phyloP scores from a whole-genome alignment of 2,113 vertebrate genomes.

The Notarius quadriscutis region DNA sequence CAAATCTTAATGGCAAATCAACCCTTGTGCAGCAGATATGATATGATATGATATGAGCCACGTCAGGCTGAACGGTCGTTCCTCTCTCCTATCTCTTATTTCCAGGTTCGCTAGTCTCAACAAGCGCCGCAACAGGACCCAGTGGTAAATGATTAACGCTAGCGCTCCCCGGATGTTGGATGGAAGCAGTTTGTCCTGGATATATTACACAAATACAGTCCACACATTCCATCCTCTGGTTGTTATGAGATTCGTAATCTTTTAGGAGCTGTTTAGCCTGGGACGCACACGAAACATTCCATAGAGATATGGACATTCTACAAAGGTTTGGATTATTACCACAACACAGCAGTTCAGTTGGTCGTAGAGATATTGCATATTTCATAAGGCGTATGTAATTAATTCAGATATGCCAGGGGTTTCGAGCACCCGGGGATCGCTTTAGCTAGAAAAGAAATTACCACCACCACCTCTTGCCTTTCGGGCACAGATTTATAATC shows the following conservation, averaged over 20 bases:
- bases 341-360: not conserved
- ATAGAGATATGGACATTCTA: not conserved
- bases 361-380: not conserved
- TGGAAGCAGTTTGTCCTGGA: slow-evolving; percentile 19
- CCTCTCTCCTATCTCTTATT: slow-evolving; percentile 30
- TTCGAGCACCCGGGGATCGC: not conserved
- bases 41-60: slow-evolving; percentile 30
- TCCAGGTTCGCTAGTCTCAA: slow-evolving; percentile 35
- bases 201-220: slow-evolving; percentile 34
- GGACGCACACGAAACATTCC: not conserved
- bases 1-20: slow-evolving; percentile 11
- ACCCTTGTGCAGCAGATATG: slow-evolving; percentile 3
- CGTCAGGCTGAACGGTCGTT: not conserved
- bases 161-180: not conserved
- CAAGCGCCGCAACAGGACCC: slow-evolving; percentile 29
- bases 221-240: slow-evolving; percentile 45
- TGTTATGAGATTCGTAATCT: slow-evolving; percentile 33
- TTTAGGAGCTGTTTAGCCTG: slow-evolving; percentile 6
- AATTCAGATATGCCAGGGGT: not conserved
- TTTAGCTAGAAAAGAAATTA: not conserved
- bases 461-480: no score
- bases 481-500: not conserved
- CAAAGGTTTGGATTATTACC: not conserved
- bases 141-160: slow-evolving; percentile 17
- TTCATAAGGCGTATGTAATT: not conserved